These are phyloP conservation scores for Bubo blakistoni DNA, from an alignment of 2,113 vertebrate genomes.

Conservation along the genomic window DNA sequence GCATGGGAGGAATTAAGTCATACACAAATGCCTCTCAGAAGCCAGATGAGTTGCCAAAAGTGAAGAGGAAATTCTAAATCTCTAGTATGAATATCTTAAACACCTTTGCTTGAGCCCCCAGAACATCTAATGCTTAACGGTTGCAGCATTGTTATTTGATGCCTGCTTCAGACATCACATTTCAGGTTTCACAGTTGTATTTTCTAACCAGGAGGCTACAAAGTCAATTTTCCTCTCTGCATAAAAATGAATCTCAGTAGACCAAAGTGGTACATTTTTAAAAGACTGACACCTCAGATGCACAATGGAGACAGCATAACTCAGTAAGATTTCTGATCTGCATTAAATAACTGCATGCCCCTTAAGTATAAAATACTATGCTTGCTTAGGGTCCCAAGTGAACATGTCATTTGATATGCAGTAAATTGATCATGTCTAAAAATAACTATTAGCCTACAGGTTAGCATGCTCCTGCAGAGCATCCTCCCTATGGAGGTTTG, in stretches of 20 bases:
- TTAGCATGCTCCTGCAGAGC: not conserved
- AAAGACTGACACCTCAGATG: too few species aligned
- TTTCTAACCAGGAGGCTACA: not conserved
- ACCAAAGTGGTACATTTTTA: not conserved
- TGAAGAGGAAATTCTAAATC: not conserved
- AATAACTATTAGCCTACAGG: too few species aligned
- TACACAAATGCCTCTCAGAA: not conserved
- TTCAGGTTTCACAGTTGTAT: not conserved
- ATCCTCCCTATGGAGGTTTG: fast-evolving
- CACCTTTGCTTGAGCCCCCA: not conserved
- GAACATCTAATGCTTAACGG: not conserved
- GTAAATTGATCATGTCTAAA: fast-evolving
- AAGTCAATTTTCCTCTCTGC: not conserved
- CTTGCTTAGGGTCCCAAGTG: not conserved
- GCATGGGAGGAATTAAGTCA: not conserved
- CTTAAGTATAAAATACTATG: fast-evolving
- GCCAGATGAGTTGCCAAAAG: not conserved
- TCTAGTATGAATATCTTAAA: not conserved
- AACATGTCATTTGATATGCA: fast-evolving
- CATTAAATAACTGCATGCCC: too few species aligned
- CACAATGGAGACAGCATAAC: not conserved
- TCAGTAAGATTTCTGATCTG: not conserved
- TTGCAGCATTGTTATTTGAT: not conserved
- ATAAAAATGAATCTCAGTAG: not conserved
- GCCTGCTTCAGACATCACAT: not conserved